phyloP scores from a whole-genome alignment of 2,113 vertebrate genomes.

The Podocnemis expansa region DNA sequence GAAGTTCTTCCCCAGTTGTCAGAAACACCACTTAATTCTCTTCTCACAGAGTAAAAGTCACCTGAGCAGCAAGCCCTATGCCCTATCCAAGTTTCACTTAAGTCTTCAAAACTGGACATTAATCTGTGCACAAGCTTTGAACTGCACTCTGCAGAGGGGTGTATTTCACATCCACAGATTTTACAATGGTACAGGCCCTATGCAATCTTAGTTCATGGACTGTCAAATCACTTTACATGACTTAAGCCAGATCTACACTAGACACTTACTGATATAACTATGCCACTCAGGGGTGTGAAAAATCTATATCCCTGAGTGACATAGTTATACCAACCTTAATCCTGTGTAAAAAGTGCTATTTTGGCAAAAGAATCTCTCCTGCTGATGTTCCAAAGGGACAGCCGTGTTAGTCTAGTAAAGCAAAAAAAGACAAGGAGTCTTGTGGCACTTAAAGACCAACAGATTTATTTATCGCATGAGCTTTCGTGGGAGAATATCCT shows the following conservation, averaged over 20 bases:
- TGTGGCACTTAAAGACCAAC: no score
- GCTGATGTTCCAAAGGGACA: no score
- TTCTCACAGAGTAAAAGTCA: not conserved
- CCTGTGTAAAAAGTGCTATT: not conserved
- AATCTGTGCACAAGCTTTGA: not conserved
- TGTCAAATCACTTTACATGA: not conserved
- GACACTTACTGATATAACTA: not conserved
- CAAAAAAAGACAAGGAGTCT: no score
- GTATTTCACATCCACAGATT: not conserved
- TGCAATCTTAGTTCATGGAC: not conserved
- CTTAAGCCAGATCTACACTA: not conserved
- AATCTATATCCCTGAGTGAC: not conserved
- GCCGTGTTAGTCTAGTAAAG: no score
- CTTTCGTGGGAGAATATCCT: no score
- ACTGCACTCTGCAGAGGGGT: not conserved
- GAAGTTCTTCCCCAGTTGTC: not conserved
- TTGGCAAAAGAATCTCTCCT: no score
- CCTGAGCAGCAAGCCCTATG: not conserved
- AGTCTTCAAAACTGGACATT: not conserved
- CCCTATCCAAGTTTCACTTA: not conserved
- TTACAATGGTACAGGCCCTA: accelerated
- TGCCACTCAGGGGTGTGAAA: no score
- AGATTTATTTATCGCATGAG: no score
- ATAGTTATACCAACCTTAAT: not conserved
- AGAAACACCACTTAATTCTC: not conserved